Conservation (phyloP, 92 coral and sea anemone species). For the Parazoanthus darwini region DNA sequence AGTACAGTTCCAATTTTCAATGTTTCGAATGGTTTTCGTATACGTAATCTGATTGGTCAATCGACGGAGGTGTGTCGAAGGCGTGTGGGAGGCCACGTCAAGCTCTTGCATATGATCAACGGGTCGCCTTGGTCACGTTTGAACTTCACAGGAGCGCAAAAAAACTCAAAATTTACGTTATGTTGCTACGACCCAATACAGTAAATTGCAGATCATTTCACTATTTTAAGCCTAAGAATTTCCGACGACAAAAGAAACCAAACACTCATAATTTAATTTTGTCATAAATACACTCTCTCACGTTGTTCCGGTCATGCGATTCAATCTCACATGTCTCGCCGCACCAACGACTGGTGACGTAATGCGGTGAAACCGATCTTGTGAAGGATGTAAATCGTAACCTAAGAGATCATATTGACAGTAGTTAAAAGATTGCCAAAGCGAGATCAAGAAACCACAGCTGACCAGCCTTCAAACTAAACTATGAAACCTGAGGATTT, state of each 20-base stretch:
- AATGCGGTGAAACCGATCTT: too few species aligned
- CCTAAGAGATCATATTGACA: too few species aligned
- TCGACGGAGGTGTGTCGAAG: slow-evolving; percentile 29
- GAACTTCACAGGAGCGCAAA: neutral
- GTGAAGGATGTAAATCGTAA: too few species aligned
- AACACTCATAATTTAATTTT: neutral
- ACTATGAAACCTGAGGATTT: too few species aligned
- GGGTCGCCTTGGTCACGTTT: neutral
- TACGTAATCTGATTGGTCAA: slow-evolving; percentile 9
- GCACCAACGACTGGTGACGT: too few species aligned
- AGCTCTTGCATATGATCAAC: neutral
- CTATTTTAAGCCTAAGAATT: neutral
- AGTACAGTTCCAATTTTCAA: neutral
- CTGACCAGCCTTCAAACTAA: too few species aligned
- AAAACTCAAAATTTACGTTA: too few species aligned
- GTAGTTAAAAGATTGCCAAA: too few species aligned
- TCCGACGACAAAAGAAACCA: neutral
- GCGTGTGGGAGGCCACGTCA: slow-evolving; percentile 35
- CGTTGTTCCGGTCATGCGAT: neutral
- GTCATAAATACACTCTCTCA: neutral
- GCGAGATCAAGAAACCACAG: too few species aligned
- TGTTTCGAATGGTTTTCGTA: neutral
- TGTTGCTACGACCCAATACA: neutral
- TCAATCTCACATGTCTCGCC: neutral
- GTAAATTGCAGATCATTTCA: neutral